Conservation (phyloP, 2,888 invertebrate genomes). For the Rotaria socialis region DNA sequence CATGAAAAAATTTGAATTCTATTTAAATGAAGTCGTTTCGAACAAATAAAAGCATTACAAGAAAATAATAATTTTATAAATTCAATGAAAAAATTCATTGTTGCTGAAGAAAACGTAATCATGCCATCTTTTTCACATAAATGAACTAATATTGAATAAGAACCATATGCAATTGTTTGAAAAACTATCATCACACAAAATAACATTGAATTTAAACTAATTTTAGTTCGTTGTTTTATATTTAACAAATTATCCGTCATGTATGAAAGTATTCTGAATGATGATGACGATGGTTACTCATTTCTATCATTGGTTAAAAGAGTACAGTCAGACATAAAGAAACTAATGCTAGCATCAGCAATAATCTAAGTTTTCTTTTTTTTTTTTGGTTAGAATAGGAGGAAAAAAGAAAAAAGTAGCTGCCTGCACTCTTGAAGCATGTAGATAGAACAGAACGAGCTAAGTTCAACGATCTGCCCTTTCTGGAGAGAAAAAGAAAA, state of each 20-base stretch:
- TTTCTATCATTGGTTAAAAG: not conserved
- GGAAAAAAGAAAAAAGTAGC: not conserved
- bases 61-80: constrained; percentile 30
- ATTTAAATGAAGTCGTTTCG: not conserved
- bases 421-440: no score
- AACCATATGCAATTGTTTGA: constrained; percentile 42
- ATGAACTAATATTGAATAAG: constrained; percentile 42
- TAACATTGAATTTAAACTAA: not conserved
- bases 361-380: not conserved
- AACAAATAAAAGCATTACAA: not conserved
- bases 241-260: not conserved
- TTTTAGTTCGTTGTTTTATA: not conserved
- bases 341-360: not conserved
- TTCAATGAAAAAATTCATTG: constrained; percentile 45
- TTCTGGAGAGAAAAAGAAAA: no score
- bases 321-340: not conserved
- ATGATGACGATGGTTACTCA: not conserved
- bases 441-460: no score
- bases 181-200: constrained; percentile 10
- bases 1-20: not conserved
- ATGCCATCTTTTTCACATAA: constrained; percentile 42
- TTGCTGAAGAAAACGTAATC: constrained; percentile 37
- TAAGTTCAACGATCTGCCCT: no score
- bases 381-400: not conserved
- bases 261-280: not conserved